A percentile compares a stretch with the other conserved stretches of the same genome.
phyloP scores from a whole-genome alignment of 1,140 invertebrate genomes.

The Drosophila subobscura region DNA sequence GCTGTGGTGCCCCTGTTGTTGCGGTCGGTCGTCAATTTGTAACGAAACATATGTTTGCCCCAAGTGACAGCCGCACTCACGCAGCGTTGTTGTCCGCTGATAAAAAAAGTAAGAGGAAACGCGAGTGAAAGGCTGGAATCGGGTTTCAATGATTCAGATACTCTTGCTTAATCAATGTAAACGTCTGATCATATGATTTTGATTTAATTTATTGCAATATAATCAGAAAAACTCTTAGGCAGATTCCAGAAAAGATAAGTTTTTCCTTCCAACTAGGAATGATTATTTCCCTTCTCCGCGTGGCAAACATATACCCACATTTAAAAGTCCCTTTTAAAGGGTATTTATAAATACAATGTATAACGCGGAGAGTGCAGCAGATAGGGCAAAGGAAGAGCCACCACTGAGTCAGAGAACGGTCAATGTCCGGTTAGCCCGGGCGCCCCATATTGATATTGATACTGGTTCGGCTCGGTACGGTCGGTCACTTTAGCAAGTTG shows the following conservation, averaged over 20 bases:
- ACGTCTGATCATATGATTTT: no score
- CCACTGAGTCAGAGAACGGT: conserved; percentile 55
- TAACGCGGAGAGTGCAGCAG: no score
- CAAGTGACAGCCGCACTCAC: conserved; percentile 77
- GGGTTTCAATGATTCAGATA: no score
- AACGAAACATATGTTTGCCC: conserved; percentile 77
- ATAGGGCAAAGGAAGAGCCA: background rate
- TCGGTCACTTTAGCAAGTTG: conserved; percentile 35
- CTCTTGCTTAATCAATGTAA: no score
- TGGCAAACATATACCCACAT: no score
- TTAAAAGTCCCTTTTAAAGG: background rate
- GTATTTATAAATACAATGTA: no score
- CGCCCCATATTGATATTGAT: conserved; percentile 17
- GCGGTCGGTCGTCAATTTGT: conserved; percentile 77
- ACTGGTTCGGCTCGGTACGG: conserved; percentile 1
- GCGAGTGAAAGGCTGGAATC: background rate
- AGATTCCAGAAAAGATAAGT: no score
- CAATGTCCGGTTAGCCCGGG: conserved; percentile 49
- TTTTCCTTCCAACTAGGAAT: no score
- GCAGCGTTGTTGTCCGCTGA: conserved; percentile 55
- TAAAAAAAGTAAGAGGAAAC: conserved; percentile 31
- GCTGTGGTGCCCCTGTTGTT: conserved; percentile 23
- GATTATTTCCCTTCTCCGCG: no score
- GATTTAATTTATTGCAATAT: no score
- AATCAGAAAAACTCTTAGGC: no score